These are phyloP conservation scores for Microcebus ravelobensis DNA, from an alignment of 2,113 vertebrate species.

Conservation along the genomic window DNA sequence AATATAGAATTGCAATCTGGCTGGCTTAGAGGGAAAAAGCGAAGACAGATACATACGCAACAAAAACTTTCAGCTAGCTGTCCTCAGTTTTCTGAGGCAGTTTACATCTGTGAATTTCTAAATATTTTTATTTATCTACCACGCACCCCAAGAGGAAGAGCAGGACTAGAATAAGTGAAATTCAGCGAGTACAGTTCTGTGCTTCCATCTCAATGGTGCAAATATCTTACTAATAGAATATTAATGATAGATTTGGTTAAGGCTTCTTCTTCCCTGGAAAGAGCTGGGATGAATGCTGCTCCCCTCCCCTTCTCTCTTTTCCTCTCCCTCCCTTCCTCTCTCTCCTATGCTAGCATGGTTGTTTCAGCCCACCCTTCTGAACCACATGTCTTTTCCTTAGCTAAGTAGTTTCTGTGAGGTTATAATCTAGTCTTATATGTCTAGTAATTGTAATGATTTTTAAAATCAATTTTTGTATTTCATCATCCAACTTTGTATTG, in stretches of 20 bases:
- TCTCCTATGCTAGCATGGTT: neutral
- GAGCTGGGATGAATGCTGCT: neutral
- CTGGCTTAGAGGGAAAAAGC: neutral
- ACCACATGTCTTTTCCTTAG: neutral
- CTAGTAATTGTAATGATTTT: neutral
- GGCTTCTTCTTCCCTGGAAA: neutral
- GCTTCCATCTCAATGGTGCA: neutral
- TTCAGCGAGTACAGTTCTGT: neutral
- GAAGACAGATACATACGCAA: neutral
- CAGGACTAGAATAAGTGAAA: neutral
- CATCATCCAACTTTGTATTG: neutral
- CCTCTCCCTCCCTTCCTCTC: too few relatives aligned
- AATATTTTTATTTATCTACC: neutral
- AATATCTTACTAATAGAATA: neutral
- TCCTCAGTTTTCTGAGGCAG: neutral
- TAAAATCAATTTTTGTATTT: neutral
- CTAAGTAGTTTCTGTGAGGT: neutral
- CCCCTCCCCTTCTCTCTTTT: neutral
- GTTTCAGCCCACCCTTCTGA: neutral
- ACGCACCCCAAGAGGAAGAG: neutral
- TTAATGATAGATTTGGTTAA: neutral
- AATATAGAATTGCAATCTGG: neutral
- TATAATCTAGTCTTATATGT: neutral
- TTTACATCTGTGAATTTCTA: neutral
- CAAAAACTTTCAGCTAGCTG: neutral